Base-by-base conservation (phyloP, 2,113 vertebrate species). In the Nothobranchius furzeri region DNA sequence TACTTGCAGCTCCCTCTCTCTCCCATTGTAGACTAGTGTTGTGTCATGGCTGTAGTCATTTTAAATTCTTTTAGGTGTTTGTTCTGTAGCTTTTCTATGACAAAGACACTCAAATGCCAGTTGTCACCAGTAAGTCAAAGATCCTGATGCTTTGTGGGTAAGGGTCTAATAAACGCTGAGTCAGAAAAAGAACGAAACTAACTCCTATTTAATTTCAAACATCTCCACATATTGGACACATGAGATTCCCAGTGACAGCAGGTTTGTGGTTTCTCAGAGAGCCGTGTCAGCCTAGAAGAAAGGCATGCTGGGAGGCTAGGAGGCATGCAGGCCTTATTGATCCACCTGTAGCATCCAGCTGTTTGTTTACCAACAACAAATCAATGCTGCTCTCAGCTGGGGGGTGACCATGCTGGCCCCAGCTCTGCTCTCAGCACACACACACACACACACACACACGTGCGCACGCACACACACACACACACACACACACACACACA, bases 341-440 rank as follows among this genome's bases (percentile, higher is more conserved):
- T 92, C 82, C 85, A 85, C 86, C 82, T 87, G 84, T 86, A 83
- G 79, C 81, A 87, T 90, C 92, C 88, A 90, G 85, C 89, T 89
- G 89, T 90, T 92, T 93, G 90, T 92, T 93, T 92, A 92, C 89
- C 87, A 92, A 93, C 91, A 93, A 93, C 92, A 93, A 92, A 92
- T 93, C 92, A 76, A 93, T 93, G 85, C 71, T 70, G 74, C 57
- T 53, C 91, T 90, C 86, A 56, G 80, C 78, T 84, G 78, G 86
- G 86, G 66, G 83, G 83, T 70, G 46, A 51, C 79, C 85, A 62
- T 81, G 85, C 75, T 75, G 81, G 85, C 76, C 87, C 84, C 77
- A 84, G 84, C 79, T 84, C 83, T 63, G 76, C 79, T 78, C 76
- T 67, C 65, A 70, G 70, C 68, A 45, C 76, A 67, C 77, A 58